A percentile compares a stretch with the other conserved stretches of the same genome.
These are phyloP conservation scores for Enteromius unitaeniatus DNA, from an alignment of 2,797 vertebrate species.

Conservation along the genomic window DNA sequence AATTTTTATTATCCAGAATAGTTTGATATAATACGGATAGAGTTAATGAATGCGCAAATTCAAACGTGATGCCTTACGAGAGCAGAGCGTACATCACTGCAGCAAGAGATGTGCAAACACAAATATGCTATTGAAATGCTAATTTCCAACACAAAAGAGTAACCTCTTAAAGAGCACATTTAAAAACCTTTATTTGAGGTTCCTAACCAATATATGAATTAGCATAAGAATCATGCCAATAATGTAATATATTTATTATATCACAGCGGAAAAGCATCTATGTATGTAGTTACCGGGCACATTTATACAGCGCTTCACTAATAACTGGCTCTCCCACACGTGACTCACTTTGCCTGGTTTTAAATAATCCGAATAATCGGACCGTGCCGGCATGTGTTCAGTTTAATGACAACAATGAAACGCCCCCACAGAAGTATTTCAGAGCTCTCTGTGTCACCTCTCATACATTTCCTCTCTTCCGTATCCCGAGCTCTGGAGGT, in stretches of 20 bases:
- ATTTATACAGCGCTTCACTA: neutral
- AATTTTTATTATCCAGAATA: slow-evolving; percentile 11
- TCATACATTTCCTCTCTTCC: slow-evolving; percentile 42
- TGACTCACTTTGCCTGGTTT: neutral
- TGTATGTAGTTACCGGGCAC: neutral
- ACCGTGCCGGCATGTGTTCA: neutral
- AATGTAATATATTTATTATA: slow-evolving; percentile 15
- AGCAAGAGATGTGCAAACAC: slow-evolving; percentile 60
- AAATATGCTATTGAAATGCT: slow-evolving; percentile 66
- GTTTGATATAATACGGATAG: slow-evolving; percentile 47
- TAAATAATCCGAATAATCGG: neutral
- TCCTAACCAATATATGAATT: slow-evolving; percentile 57
- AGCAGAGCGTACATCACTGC: slow-evolving; percentile 49
- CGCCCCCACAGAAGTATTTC: slow-evolving; percentile 32
- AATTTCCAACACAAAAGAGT: slow-evolving; percentile 57
- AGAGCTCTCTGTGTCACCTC: slow-evolving; percentile 14
- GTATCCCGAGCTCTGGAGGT: slow-evolving; percentile 57
- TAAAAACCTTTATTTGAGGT: slow-evolving; percentile 62
- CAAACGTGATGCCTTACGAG: slow-evolving; percentile 53
- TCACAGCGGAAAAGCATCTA: neutral
- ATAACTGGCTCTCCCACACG: neutral
- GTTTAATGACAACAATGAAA: slow-evolving; percentile 28
- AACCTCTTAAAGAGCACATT: slow-evolving; percentile 59
- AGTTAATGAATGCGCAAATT: slow-evolving; percentile 59
- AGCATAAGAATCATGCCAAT: slow-evolving; percentile 40